Percentiles rank a stretch among this genome's conserved stretches.
phyloP scores from a whole-genome alignment of 2,888 invertebrate genomes.

The Kuschelorhynchus macadamiae region DNA sequence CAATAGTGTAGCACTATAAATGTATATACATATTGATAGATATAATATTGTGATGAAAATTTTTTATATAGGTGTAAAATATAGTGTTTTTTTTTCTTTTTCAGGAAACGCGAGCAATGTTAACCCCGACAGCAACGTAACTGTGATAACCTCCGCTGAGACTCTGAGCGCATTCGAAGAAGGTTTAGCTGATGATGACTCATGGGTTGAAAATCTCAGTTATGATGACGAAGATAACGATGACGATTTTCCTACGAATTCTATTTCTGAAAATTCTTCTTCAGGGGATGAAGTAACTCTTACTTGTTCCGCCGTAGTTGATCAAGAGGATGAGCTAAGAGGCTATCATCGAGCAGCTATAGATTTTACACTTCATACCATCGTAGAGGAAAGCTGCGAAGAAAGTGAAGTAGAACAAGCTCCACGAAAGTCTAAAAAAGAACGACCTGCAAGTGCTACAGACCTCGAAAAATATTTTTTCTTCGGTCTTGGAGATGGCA shows the following conservation, averaged over 20 bases:
- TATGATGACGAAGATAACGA: slow-evolving; percentile 79
- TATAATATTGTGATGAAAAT: too few species aligned
- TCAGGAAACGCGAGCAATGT: slow-evolving; percentile 29
- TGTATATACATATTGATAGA: too few species aligned
- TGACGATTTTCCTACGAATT: slow-evolving; percentile 70
- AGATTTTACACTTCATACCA: slow-evolving; percentile 93
- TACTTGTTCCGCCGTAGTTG: slow-evolving; percentile 71
- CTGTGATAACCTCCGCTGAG: slow-evolving; percentile 79
- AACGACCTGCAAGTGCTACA: slow-evolving; percentile 82
- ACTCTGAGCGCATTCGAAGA: slow-evolving; percentile 85
- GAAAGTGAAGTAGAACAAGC: slow-evolving; percentile 87
- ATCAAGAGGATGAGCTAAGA: slow-evolving; percentile 85
- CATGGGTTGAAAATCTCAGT: slow-evolving; percentile 91
- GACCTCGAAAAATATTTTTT: slow-evolving; percentile 93
- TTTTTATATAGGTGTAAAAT: too few species aligned
- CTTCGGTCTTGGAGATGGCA: slow-evolving; percentile 83
- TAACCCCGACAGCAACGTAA: slow-evolving; percentile 69
- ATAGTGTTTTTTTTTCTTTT: slow-evolving; percentile 29
- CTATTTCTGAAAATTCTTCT: slow-evolving; percentile 75
- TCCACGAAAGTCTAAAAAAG: slow-evolving; percentile 72
- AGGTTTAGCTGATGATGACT: slow-evolving; percentile 90
- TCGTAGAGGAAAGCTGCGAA: slow-evolving; percentile 94
- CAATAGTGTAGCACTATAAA: too few species aligned
- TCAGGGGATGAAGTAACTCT: slow-evolving; percentile 78
- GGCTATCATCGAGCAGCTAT: slow-evolving; percentile 87